These are phyloP conservation scores for Zoanthus sociatus DNA, from an alignment of 92 coral and sea anemone genomes.

Conservation along the genomic window DNA sequence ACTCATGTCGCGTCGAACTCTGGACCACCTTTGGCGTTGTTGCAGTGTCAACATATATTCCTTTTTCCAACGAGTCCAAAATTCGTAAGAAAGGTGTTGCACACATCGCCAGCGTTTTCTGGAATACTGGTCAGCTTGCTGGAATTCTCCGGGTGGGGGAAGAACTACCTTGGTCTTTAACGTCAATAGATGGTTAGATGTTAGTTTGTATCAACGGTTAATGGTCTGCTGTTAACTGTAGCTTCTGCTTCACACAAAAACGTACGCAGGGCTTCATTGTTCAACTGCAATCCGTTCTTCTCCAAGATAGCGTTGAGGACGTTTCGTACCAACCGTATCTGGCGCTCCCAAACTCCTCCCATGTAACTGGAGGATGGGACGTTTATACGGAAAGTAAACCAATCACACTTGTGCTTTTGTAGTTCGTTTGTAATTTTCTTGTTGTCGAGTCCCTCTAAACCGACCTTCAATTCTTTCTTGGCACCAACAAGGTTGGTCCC, in stretches of 20 bases:
- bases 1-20: conserved; percentile 16
- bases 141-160: conserved; percentile 46
- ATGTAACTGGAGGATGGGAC: conserved; percentile 20
- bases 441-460: not conserved
- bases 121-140: conserved; percentile 34
- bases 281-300: conserved; percentile 19
- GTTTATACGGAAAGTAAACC: conserved; percentile 20
- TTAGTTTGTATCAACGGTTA: conserved; percentile 29
- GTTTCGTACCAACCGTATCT: conserved; percentile 29
- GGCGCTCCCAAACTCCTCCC: conserved; percentile 44
- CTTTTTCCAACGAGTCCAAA: conserved; percentile 41
- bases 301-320: conserved; percentile 38
- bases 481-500: conserved; percentile 41
- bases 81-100: conserved; percentile 7
- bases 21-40: conserved; percentile 37
- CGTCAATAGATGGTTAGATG: conserved; percentile 47
- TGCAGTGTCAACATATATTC: conserved; percentile 21
- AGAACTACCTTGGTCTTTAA: conserved; percentile 37
- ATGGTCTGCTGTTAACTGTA: conserved; percentile 41
- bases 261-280: conserved; percentile 38
- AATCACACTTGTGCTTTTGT: conserved; percentile 15
- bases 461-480: conserved; percentile 16
- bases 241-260: conserved; percentile 51
- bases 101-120: conserved; percentile 31
- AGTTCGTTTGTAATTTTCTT: conserved; percentile 15